These are phyloP conservation scores for Drosophila orosa DNA, from an alignment of 1,140 invertebrate species.

Conservation along the genomic window DNA sequence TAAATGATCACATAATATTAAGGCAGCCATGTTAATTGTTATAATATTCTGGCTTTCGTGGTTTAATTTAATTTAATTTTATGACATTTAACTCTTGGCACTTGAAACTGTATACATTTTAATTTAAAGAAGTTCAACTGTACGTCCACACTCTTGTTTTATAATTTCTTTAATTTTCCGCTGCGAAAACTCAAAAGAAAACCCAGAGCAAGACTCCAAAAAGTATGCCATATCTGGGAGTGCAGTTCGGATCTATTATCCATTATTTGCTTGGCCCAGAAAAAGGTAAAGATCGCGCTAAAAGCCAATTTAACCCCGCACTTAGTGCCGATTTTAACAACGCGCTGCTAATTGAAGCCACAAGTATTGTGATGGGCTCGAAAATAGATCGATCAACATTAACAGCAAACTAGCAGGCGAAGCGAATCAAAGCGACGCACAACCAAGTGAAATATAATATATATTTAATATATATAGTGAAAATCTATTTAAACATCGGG, in stretches of 20 bases:
- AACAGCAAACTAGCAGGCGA: conserved; percentile 28
- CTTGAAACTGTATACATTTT: not conserved
- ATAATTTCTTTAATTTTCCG: not conserved
- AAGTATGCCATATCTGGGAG: conserved; percentile 47
- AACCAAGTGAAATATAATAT: conserved; percentile 8
- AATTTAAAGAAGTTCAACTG: not conserved
- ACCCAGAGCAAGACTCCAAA: not conserved
- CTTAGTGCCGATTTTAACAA: conserved; percentile 48
- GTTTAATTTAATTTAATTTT: not conserved
- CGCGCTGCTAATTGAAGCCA: conserved; percentile 47
- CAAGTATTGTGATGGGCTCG: conserved; percentile 34
- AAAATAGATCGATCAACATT: conserved; percentile 43
- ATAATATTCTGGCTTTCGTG: not conserved
- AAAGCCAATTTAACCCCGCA: conserved; percentile 55
- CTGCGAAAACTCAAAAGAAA: not conserved
- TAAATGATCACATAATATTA: conserved; percentile 16
- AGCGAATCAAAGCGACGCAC: conserved; percentile 23
- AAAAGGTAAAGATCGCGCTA: conserved; percentile 34
- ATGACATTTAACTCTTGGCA: too few relatives aligned
- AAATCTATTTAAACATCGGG: conserved; percentile 2
- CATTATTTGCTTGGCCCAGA: conserved; percentile 25
- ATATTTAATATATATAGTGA: not conserved
- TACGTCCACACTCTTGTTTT: conserved; percentile 9
- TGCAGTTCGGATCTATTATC: not conserved
- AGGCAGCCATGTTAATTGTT: conserved; percentile 2